Conservation (phyloP, 2,797 vertebrate species). For the Hipposideros larvatus region DNA sequence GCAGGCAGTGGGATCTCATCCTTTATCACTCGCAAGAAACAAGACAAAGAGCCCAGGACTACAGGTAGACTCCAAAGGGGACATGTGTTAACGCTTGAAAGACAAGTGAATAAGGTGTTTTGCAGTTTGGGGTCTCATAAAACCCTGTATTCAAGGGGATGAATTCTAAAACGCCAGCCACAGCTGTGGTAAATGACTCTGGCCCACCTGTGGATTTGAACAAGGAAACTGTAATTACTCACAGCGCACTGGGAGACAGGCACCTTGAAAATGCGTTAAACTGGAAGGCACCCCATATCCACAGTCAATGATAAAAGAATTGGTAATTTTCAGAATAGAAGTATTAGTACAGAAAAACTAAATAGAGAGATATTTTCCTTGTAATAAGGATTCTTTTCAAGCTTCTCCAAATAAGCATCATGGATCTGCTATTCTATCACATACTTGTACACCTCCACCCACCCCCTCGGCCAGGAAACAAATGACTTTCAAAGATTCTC, state of each 20-base stretch:
- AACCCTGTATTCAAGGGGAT: not conserved
- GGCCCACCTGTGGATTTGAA: not conserved
- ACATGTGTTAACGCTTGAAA: not conserved
- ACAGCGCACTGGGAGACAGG: not conserved
- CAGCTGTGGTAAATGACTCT: not conserved
- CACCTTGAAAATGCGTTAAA: not conserved
- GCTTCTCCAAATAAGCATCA: conserved; percentile 78
- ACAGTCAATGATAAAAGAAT: conserved; percentile 73
- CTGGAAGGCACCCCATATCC: not conserved
- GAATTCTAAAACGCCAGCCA: not conserved
- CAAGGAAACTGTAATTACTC: not conserved
- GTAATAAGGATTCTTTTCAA: conserved; percentile 79
- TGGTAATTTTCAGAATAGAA: conserved; percentile 82
- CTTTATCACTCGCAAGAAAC: not conserved
- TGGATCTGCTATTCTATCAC: not conserved
- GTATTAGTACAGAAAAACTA: conserved; percentile 77
- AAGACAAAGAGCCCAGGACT: not conserved
- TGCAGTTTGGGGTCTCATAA: not conserved
- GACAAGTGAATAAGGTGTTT: not conserved
- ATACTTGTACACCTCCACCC: not conserved
- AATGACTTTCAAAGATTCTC: not conserved
- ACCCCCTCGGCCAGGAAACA: not conserved
- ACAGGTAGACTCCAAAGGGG: not conserved
- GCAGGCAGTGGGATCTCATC: not conserved
- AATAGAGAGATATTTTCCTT: conserved; percentile 78